Base-by-base conservation (phyloP, 2,888 invertebrate genomes). In the Horisme vitalbata region DNA sequence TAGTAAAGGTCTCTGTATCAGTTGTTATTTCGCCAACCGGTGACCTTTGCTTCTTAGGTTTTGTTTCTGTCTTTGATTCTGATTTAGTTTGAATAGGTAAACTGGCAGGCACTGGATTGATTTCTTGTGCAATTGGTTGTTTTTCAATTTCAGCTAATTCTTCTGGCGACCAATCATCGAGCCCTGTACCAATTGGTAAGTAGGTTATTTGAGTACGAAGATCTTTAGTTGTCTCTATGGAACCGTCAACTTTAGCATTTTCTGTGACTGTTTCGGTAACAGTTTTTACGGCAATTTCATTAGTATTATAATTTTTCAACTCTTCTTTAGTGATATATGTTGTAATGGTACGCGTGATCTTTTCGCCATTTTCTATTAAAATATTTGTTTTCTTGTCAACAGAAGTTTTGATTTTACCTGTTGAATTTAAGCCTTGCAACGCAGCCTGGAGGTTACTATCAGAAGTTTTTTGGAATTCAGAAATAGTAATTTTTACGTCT, bases 401-500 rank as follows among this genome's bases (percentile, higher is more conserved):
- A 1, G 83, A 78, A 24, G 73, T 78, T 67, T 87, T 89, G 0
- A 79, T 59, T 73, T 88, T 89, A 1, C 90, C 90, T 1, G 90
- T 90, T 0, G 79, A 56, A 18, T 64, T 65, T 13, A 69, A 79
- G 52, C 79, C 91, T 78, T 75, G 82, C 64, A 87, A 71, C 41
- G 79, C 91, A 58, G 72, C 91, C 79, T 83, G 90, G 70, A 75
- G 68, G 56, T 87, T 79, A 63, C 76, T 83, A 37, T 88, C 80
- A 10, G 87, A 82, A 9, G 87, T 85, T 59, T 84, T 85, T 61
- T 90, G 90, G 51, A 78, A 84, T 66, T 90, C 90, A 0, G 90
- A 90, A 49, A 90, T 82, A 1, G 90, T 90, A 30, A 90, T 86
- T 72, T 90, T 90, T 0, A 89, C 84, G 54, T 90, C 90, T 74